A percentile compares a stretch with the other conserved stretches of the same genome.
Evolutionary conservation across 2,797 vertebrate genomes (phyloP).

Genomic region (Leuciscus waleckii): DNA sequence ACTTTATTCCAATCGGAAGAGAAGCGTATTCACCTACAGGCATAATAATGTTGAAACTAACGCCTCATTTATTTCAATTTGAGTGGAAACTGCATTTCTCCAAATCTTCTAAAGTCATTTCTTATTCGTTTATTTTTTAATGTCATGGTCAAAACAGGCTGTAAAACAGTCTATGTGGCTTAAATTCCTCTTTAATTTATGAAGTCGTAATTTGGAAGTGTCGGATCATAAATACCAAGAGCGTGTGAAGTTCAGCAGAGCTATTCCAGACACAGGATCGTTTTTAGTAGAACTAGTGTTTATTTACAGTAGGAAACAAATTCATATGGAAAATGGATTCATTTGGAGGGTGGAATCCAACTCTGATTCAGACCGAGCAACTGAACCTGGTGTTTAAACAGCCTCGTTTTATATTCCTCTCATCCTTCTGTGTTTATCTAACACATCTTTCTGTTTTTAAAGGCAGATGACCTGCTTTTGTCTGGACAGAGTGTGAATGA

Average conservation of each 20-base stretch:
- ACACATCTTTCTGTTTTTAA: constrained; percentile 31
- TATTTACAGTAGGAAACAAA: background rate
- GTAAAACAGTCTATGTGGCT: background rate
- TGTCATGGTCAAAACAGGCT: background rate
- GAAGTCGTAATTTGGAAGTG: constrained; percentile 9
- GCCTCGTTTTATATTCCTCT: background rate
- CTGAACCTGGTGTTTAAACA: background rate
- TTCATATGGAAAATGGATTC: background rate
- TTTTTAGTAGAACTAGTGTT: constrained; percentile 2
- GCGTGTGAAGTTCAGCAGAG: constrained; percentile 26
- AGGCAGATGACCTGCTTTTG: constrained; percentile 30
- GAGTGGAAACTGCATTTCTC: constrained; percentile 7
- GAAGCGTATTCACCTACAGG: background rate
- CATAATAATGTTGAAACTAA: background rate
- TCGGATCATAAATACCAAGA: constrained; percentile 18
- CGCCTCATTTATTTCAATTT: constrained; percentile 35
- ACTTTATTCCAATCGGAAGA: background rate
- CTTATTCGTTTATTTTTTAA: constrained; percentile 32
- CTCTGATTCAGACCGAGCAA: background rate
- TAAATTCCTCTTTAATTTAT: constrained; percentile 31
- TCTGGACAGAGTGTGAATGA: constrained; percentile 40
- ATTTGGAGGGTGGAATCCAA: background rate
- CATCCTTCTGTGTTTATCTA: constrained; percentile 38
- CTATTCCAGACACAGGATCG: background rate
- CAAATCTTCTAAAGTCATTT: constrained; percentile 20